phyloP scores from a whole-genome alignment of 2,113 vertebrate species.

The Eulemur rufifrons region DNA sequence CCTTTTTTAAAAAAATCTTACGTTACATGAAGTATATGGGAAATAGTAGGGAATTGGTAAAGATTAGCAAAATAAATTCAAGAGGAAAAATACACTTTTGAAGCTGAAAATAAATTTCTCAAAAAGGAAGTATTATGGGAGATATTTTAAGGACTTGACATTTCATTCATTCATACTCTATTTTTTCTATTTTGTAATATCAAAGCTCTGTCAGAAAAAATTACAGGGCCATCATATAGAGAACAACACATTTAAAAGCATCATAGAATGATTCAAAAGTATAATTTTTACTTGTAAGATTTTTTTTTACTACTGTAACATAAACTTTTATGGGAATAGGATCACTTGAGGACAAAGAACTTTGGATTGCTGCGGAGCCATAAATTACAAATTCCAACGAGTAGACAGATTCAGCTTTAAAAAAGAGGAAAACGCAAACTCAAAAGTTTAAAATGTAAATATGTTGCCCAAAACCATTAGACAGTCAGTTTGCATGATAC shows the following conservation, averaged over 20 bases:
- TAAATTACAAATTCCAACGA: slow-evolving; percentile 62
- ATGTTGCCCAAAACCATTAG: slow-evolving; percentile 38
- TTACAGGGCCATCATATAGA: not conserved
- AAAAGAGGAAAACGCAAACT: slow-evolving; percentile 53
- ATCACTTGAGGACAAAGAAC: slow-evolving; percentile 55
- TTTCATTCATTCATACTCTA: not conserved
- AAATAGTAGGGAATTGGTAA: not conserved
- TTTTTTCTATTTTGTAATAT: not conserved
- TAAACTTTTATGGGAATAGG: not conserved
- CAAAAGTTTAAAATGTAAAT: slow-evolving; percentile 51
- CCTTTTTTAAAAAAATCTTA: not conserved
- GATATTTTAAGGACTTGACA: not conserved
- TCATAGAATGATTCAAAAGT: not conserved
- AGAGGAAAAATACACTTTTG: not conserved
- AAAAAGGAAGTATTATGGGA: not conserved
- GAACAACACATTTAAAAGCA: not conserved
- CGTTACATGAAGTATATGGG: not conserved
- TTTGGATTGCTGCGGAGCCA: not conserved
- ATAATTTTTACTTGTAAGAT: not conserved
- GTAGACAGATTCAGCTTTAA: slow-evolving; percentile 37
- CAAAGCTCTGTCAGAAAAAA: not conserved
- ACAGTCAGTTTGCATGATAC: not conserved
- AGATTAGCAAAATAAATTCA: not conserved
- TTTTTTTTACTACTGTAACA: not conserved
- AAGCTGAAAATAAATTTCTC: not conserved